Percentiles rank a stretch among this genome's conserved stretches.
Conservation (phyloP, 2,113 vertebrate species). For the Planiliza haematocheilus region DNA sequence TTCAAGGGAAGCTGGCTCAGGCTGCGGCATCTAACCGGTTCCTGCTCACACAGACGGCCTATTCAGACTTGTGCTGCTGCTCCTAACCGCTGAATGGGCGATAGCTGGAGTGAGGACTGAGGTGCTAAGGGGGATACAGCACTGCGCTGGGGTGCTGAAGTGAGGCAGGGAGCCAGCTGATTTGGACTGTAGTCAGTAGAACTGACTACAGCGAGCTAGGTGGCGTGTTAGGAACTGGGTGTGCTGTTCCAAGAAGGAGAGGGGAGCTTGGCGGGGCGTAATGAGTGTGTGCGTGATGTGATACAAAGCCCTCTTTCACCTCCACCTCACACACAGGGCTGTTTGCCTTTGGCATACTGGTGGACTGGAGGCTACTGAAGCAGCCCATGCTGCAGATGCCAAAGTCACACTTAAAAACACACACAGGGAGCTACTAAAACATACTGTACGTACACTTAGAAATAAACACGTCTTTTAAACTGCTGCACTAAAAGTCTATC, state of each 20-base stretch:
- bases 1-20: conserved; percentile 80
- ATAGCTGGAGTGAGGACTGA: conserved; percentile 33
- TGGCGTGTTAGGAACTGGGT: conserved; percentile 16
- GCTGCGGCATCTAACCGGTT: conserved; percentile 68
- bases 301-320: conserved; percentile 81
- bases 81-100: conserved; percentile 58
- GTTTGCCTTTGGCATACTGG: conserved; percentile 45
- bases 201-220: conserved; percentile 21
- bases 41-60: conserved; percentile 76
- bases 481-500: conserved; percentile 7
- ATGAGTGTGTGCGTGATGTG: conserved; percentile 49
- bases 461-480: conserved; percentile 12
- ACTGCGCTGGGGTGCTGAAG: conserved; percentile 26
- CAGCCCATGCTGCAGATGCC: conserved; percentile 31
- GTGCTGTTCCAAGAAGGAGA: conserved; percentile 38
- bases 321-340: conserved; percentile 37
- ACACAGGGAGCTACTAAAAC: conserved; percentile 34
- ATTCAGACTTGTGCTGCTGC: conserved; percentile 74
- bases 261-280: conserved; percentile 43
- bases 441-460: conserved; percentile 8
- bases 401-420: conserved; percentile 38
- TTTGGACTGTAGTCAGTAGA: conserved; percentile 42
- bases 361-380: conserved; percentile 38
- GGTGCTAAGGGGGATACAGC: conserved; percentile 2
- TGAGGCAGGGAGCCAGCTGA: conserved; percentile 32